Base-by-base conservation (phyloP, 2,797 vertebrate genomes). In the Pteronotus mesoamericanus region DNA sequence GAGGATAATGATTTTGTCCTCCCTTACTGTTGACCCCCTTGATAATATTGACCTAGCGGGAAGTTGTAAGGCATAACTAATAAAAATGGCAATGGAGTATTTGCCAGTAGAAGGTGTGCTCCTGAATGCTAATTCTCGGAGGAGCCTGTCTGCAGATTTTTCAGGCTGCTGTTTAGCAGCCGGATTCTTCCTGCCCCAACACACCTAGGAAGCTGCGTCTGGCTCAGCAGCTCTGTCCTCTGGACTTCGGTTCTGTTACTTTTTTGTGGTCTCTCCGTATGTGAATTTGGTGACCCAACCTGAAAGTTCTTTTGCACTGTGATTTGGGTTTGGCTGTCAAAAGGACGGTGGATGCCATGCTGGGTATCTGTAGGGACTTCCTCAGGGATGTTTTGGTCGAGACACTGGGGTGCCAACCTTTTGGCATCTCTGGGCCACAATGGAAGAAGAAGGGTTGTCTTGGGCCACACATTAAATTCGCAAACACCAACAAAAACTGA, bases 51-150 rank as follows among this genome's bases (percentile, higher is more conserved):
- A 94, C 96, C 93, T 85, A 78, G 75, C 1, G 1, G 78, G 83
- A 94, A 86, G 82, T 86, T 34, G 78, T 71, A 92, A 95, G 93
- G 74, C 91, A 53, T 80, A 96, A 80, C 88, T 94, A 79, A 89
- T 93, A 92, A 94, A 96, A 89, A 55, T 59, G 89, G 93, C 86
- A 89, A 1, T 24, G 79, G 55, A 68, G 64, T 93, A 7, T 86
- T 74, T 84, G 94, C 74, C 85, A 89, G 15, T 11, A 55, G 91
- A 86, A 89, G 32, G 26, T 22, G 48, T 42, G 75, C 78, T 24
- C 5, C 78, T 46, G 88, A 53, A 55, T 95, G 96, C 95, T 80
- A 22, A 83, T 85, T 26, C 12, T 9, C 0, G 0, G 74, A 15
- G 61, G 69, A 77, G 59, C 53, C 87, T 3, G 16, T 48, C 22